phyloP scores from a whole-genome alignment of 2,113 vertebrate species.

The Fukomys damarensis region DNA sequence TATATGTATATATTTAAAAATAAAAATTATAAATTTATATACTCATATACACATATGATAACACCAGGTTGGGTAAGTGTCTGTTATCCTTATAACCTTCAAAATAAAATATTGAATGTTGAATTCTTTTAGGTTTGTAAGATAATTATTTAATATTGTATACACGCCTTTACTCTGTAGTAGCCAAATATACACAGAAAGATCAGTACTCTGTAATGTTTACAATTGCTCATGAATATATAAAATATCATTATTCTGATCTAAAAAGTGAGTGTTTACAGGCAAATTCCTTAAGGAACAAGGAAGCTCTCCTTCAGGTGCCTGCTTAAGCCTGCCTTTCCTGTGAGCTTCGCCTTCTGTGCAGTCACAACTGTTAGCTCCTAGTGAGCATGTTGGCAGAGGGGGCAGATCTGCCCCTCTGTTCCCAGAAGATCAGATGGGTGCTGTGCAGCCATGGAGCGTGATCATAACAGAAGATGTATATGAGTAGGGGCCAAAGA shows the following conservation, averaged over 20 bases:
- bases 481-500: background rate
- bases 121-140: conserved; percentile 33
- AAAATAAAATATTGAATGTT: conserved; percentile 47
- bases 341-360: background rate
- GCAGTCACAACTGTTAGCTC: background rate
- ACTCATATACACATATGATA: background rate
- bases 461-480: background rate
- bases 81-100: background rate
- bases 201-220: conserved; percentile 12
- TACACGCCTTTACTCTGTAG: background rate
- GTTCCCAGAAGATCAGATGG: background rate
- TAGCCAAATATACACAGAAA: conserved; percentile 19
- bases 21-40: background rate
- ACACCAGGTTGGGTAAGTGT: background rate
- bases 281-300: background rate
- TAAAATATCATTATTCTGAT: conserved; percentile 7
- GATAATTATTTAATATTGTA: conserved; percentile 51
- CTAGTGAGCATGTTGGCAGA: background rate
- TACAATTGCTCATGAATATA: background rate
- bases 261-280: background rate
- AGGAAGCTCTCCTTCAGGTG: background rate
- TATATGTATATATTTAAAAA: background rate
- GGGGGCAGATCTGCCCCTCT: background rate
- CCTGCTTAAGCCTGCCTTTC: background rate
- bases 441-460: background rate